Base-by-base conservation (phyloP, 2,797 vertebrate species). In the Esox masquinongy region DNA sequence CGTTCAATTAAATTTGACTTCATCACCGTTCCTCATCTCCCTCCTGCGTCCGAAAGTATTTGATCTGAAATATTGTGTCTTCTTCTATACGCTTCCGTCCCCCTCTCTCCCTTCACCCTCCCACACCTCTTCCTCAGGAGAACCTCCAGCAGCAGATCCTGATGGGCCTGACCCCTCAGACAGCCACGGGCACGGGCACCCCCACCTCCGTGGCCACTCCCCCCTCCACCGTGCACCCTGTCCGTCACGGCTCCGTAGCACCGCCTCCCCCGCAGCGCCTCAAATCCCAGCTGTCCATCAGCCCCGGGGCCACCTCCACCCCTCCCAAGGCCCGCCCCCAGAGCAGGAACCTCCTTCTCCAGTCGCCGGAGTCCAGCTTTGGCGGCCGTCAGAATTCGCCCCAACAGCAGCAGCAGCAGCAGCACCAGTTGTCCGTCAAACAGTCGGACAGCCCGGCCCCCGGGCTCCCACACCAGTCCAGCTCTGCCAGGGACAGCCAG, bases 331-430 rank as follows among this genome's bases (percentile, higher is more conserved):
- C 86, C 16, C 95, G 97, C n/a, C 97, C 97, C 0, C 96, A 97
- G 87, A 98, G 97, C 31, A 95, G 97, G 59, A 99, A 97, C 87
- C 90, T 94, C 81, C 95, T 94, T 70, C 95, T 99, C 36, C 96
- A 97, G 64, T 96, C 96, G 0, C 95, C 95, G 0, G 97, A 99
- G 24, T 86, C 93, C 0, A 93, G 92, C 80, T 97, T 95, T 0
- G 95, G 94, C 61, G 93, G 74, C 74, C 90, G 93, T 80, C 92
- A 90, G 72, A 81, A 90, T 0, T 83, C 83, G 0, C 72, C 31
- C 1, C 85, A 53, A 17, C 85, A 53, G n/a, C 74, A 69, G 36
- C 74, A 75, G 2, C 88, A 87, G 47, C 89, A 91, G 82, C 90
- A 94, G 1, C 68, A 88, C 2, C 94, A 94, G 86, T 79, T 91